Evolutionary conservation across 2,888 invertebrate genomes (phyloP).

Genomic region (Drymonia ruficornis): DNA sequence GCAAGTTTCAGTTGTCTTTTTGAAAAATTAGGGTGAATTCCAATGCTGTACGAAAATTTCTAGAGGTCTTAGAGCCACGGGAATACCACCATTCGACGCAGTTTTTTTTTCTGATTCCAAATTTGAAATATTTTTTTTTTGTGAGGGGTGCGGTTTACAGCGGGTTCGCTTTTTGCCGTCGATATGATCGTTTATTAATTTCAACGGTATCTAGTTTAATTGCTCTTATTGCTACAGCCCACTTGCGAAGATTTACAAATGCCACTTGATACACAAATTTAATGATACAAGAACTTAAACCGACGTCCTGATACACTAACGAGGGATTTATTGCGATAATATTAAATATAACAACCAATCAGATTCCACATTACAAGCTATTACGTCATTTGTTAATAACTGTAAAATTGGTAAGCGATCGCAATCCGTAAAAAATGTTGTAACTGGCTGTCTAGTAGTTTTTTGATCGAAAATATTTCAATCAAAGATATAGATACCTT

Average conservation of each 20-base stretch:
- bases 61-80: no score
- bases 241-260: constrained; percentile 1
- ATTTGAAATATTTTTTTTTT: no score
- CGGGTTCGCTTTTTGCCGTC: no score
- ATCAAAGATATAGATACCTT: no score
- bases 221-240: neutral
- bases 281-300: constrained; percentile 17
- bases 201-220: neutral
- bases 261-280: constrained; percentile 12
- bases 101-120: no score
- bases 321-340: constrained; percentile 24
- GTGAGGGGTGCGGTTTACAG: no score
- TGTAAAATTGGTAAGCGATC: neutral
- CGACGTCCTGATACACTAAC: constrained; percentile 26
- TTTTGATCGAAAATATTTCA: no score
- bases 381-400: constrained; percentile 17
- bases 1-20: no score
- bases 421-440: neutral
- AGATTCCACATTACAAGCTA: constrained; percentile 4
- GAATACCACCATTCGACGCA: no score
- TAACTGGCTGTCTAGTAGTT: neutral
- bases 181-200: no score
- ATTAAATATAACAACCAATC: constrained; percentile 16
- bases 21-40: no score
- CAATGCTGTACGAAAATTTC: no score